Conservation (phyloP, 2,113 vertebrate genomes). For the Mohoua ochrocephala region DNA sequence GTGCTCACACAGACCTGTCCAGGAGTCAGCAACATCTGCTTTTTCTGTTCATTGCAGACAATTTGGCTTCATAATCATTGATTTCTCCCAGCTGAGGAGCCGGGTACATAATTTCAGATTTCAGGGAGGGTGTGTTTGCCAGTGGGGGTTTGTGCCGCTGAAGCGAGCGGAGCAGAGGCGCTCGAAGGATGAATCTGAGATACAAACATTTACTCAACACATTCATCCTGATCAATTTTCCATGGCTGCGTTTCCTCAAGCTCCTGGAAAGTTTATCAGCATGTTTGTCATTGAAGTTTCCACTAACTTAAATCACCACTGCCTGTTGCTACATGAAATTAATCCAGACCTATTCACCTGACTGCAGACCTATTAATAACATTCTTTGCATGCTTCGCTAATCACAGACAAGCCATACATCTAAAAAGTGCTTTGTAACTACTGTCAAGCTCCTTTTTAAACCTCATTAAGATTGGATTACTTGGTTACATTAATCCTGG, state of each 20-base stretch:
- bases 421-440: conserved; percentile 1
- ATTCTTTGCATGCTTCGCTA: conserved; percentile 61
- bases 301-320: background rate
- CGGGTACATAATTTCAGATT: background rate
- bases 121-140: background rate
- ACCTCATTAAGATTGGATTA: conserved; percentile 66
- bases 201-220: background rate
- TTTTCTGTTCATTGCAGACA: background rate
- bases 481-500: conserved; percentile 22
- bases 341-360: conserved; percentile 38
- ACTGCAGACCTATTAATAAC: conserved; percentile 40
- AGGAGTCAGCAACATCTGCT: background rate
- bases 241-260: background rate
- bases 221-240: background rate
- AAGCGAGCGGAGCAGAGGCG: background rate
- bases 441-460: conserved; percentile 46
- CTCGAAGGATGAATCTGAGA: background rate
- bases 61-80: background rate
- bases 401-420: conserved; percentile 12
- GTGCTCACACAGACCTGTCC: background rate
- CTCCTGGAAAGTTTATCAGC: background rate
- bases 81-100: background rate
- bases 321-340: conserved; percentile 7
- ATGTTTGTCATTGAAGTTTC: background rate
- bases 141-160: background rate